phyloP scores from a whole-genome alignment of 2,797 vertebrate species.

The Hoplostethus atlanticus region DNA sequence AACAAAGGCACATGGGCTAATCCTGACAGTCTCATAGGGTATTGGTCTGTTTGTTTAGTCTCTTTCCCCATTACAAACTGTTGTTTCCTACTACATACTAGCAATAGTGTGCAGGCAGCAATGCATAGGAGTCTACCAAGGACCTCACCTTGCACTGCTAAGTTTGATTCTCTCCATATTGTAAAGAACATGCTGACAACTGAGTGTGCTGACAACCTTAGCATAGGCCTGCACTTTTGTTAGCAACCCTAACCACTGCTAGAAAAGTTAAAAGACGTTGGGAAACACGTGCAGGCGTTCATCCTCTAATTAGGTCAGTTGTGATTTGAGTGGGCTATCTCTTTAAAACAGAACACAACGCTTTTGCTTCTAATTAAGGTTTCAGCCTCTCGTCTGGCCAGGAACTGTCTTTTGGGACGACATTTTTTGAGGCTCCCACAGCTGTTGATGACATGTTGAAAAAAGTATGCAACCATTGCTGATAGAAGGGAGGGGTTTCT shows the following conservation, averaged over 20 bases:
- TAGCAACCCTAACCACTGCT: no score
- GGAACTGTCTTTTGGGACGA: constrained; percentile 20
- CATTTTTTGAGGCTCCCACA: constrained; percentile 46
- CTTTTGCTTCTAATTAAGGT: neutral
- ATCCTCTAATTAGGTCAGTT: constrained; percentile 1
- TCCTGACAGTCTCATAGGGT: neutral
- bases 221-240: no score
- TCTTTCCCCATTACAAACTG: neutral
- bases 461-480: constrained; percentile 62
- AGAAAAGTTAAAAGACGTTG: neutral
- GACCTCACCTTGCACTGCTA: no score
- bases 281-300: neutral
- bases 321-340: neutral
- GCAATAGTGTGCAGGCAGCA: neutral
- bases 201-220: neutral
- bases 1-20: neutral
- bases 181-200: neutral
- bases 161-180: neutral
- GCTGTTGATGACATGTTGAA: constrained; percentile 67
- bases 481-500: constrained; percentile 38
- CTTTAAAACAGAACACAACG: constrained; percentile 9
- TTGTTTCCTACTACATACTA: no score
- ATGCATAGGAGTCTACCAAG: no score
- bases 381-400: neutral
- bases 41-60: neutral